phyloP scores from a whole-genome alignment of 2,113 vertebrate species.

The Puntigrus tetrazona region DNA sequence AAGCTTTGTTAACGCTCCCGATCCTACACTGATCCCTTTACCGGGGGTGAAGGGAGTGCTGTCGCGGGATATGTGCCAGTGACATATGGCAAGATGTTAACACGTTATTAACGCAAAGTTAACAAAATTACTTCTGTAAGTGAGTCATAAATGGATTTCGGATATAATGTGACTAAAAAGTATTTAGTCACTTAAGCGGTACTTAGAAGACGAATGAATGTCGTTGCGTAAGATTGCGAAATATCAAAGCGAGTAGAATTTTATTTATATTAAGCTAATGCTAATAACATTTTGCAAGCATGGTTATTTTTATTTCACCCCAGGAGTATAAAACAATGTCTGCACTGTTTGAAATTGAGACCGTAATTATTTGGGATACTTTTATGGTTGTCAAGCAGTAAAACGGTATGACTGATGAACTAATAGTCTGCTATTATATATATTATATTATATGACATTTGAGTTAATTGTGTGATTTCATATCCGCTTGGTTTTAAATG shows the following conservation, averaged over 20 bases:
- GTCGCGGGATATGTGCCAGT: slow-evolving; percentile 38
- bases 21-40: slow-evolving; percentile 38
- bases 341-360: background rate
- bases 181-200: background rate
- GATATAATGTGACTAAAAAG: background rate
- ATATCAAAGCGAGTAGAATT: background rate
- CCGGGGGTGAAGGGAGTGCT: slow-evolving; percentile 15
- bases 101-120: slow-evolving; percentile 41
- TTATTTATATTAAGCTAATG: background rate
- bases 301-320: background rate
- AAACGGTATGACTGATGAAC: no score
- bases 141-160: background rate
- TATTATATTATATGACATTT: no score
- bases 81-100: slow-evolving; percentile 51
- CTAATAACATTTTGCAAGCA: background rate
- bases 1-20: slow-evolving; percentile 58
- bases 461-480: no score
- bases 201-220: background rate
- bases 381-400: background rate
- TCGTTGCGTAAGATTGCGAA: background rate
- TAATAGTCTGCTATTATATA: no score
- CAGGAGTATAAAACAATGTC: background rate
- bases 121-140: slow-evolving; percentile 37
- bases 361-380: background rate
- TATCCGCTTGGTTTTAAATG: no score